Evolutionary conservation across 2,888 invertebrate genomes (phyloP), one percentile per base, ranked within the genome.

Genomic region (Mesochorus sp.): DNA sequence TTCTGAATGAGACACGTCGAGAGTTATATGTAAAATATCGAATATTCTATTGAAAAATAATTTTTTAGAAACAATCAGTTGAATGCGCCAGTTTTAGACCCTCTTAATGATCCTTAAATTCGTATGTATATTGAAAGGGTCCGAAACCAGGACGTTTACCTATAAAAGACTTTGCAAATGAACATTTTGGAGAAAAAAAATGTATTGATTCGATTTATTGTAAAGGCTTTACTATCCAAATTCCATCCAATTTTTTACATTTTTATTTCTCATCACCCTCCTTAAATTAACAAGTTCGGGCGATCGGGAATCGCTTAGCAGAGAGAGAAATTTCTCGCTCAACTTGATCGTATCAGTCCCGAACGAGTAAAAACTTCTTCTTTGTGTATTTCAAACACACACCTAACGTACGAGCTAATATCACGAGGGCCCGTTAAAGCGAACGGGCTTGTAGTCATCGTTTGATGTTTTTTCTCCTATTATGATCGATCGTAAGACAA

Each of bases 341-440:
- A n/a, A 8, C 44, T 70, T 49, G 62, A 55, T 64, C 28, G 14
- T 26, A 62, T 47, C 70, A 62, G 68, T 70, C 21, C 47, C n/a
- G 57, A 75, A 64, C 75, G 55, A 68, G 75, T 76, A 62, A 53
- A 21, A 76, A 34, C 62, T 62, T 62, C 59, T 31, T 14, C 19
- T 6, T 34, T 62, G 14, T 66, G 28, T 53, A 14, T 37, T 51
- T 14, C n/a, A 12, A 19, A 5, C 14, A 49, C 37, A 24, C n/a
- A n/a, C n/a, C 24, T 31, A 57, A 44, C 21, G 10, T 34, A 47
- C 34, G 12, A 42, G 8, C 47, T 59, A 59, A 70, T 70, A 71
- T 71, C 70, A 61, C 59, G 34, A 26, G 17, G 59, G 34, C 24
- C 55, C 24, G 34, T 37, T 26, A 47, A 49, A 21, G 26, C 12